Evolutionary conservation across 2,113 vertebrate species (phyloP).

Genomic region (Petrocephalus microphthalmus): DNA sequence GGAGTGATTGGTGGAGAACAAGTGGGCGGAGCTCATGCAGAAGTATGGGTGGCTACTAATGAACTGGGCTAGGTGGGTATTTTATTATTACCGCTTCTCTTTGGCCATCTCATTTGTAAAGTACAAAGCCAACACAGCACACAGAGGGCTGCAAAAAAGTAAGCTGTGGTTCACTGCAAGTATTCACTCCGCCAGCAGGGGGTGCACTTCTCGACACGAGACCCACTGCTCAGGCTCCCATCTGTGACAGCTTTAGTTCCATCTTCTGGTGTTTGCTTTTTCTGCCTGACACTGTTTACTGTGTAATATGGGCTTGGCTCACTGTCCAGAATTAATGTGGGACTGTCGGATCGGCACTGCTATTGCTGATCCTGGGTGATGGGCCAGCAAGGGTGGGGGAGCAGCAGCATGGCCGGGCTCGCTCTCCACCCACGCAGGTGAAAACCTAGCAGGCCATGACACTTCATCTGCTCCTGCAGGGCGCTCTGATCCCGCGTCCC

Average conservation of each 20-base stretch:
- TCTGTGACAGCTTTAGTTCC: too few species aligned
- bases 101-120: not conserved
- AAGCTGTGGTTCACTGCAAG: not conserved
- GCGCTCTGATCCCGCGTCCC: not conserved
- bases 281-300: not conserved
- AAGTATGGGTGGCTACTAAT: not conserved
- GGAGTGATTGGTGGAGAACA: not conserved
- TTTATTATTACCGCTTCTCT: not conserved
- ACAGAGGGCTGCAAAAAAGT: not conserved
- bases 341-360: not conserved
- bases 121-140: not conserved
- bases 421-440: not conserved
- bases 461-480: not conserved
- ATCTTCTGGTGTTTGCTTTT: not conserved
- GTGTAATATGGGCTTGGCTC: not conserved
- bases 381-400: not conserved
- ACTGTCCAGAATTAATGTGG: not conserved
- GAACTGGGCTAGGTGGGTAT: not conserved
- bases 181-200: not conserved
- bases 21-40: not conserved
- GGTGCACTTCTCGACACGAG: not conserved
- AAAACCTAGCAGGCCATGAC: not conserved
- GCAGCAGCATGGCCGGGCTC: not conserved
- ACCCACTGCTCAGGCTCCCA: not conserved
- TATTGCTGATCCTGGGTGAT: not conserved